These are phyloP conservation scores for Pterocles burchelli DNA, from an alignment of 2,113 vertebrate species.

Conservation along the genomic window DNA sequence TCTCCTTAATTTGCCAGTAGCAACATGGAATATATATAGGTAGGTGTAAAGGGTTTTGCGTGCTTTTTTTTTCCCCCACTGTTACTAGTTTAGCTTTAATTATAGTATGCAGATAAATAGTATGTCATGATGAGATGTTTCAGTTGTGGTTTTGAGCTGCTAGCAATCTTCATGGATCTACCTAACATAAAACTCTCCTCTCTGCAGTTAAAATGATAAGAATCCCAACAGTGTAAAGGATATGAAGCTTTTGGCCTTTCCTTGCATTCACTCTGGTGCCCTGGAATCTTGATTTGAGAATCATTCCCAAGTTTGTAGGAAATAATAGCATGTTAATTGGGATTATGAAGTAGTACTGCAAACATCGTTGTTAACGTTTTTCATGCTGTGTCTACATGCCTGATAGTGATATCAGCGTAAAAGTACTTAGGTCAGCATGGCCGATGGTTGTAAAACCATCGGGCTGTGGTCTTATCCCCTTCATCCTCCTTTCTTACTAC, in stretches of 20 bases:
- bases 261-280: neutral
- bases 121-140: neutral
- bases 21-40: slow-evolving; percentile 95
- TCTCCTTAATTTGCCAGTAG: slow-evolving; percentile 93
- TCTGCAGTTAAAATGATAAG: neutral
- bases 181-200: neutral
- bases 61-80: neutral
- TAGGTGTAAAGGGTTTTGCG: slow-evolving; percentile 57
- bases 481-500: neutral
- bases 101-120: neutral
- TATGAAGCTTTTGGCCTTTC: neutral
- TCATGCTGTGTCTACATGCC: neutral
- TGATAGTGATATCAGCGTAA: neutral
- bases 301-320: neutral
- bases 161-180: neutral
- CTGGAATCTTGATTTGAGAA: neutral
- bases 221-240: neutral
- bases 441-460: neutral
- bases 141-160: neutral
- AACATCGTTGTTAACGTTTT: neutral
- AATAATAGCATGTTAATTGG: neutral
- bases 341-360: neutral
- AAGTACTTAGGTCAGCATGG: neutral
- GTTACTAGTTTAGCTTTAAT: neutral
- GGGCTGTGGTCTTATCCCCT: neutral